Conservation (phyloP, 23 tunicate genomes). For the Aplidium turbinatum region DNA sequence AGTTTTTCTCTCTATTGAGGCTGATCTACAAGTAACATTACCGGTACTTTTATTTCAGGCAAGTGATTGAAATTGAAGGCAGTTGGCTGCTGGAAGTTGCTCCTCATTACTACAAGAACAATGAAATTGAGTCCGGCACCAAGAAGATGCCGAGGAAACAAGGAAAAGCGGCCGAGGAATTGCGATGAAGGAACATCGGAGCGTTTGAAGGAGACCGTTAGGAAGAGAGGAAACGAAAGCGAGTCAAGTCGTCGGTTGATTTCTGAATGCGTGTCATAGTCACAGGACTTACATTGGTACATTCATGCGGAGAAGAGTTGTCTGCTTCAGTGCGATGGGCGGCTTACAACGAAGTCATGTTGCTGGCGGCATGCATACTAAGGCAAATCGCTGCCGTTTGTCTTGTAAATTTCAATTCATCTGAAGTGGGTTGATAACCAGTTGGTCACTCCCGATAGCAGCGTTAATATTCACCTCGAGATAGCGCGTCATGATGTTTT, state of each 20-base stretch:
- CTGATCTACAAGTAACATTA: too few relatives aligned
- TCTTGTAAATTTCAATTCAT: too few relatives aligned
- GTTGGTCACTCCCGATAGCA: too few relatives aligned
- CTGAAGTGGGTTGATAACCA: too few relatives aligned
- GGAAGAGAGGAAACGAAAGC: neutral
- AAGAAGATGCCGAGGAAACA: constrained; percentile 88
- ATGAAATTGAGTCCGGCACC: constrained; percentile 71
- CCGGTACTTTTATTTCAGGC: constrained; percentile 35
- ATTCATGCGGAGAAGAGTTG: constrained; percentile 7
- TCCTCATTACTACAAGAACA: constrained; percentile 94
- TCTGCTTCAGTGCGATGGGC: constrained; percentile 21
- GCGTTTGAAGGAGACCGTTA: too few relatives aligned
- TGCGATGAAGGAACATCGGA: constrained; percentile 9
- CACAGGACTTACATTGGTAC: too few relatives aligned
- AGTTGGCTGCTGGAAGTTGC: constrained; percentile 95
- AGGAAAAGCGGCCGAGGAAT: constrained; percentile 88
- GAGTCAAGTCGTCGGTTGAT: neutral
- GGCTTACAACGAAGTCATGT: constrained; percentile 35
- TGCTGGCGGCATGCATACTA: too few relatives aligned
- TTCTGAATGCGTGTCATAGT: constrained; percentile 31
- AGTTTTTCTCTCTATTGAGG: too few relatives aligned
- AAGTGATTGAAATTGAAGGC: constrained; percentile 88
- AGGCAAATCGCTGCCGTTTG: too few relatives aligned
- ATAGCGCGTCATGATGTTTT: too few relatives aligned
- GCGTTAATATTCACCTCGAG: too few relatives aligned